phyloP scores from a whole-genome alignment of 1,140 invertebrate species.

The Drosophila kikkawai region DNA sequence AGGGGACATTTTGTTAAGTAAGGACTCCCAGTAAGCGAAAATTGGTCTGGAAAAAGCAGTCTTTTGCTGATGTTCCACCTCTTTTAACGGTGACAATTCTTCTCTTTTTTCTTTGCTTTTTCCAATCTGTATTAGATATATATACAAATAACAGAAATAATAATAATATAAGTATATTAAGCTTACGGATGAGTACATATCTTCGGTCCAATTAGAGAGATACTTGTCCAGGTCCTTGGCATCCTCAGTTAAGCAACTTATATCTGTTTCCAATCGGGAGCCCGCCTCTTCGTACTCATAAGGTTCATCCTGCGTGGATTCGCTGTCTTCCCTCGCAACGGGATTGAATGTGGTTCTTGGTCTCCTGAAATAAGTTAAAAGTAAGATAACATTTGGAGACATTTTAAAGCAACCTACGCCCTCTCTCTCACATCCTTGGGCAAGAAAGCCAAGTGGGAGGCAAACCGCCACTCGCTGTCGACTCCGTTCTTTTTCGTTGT shows the following conservation, averaged over 20 bases:
- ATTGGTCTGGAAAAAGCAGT: neutral
- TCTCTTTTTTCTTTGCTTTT: neutral
- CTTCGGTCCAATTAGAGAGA: conserved; percentile 5
- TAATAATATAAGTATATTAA: too few species aligned
- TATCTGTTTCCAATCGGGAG: neutral
- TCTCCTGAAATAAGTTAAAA: neutral
- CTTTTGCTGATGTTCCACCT: too few species aligned
- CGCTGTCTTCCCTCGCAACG: conserved; percentile 2
- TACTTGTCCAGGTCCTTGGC: neutral
- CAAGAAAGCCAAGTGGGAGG: neutral
- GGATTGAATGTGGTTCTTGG: neutral
- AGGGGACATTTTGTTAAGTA: neutral
- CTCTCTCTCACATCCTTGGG: neutral
- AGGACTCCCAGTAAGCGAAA: conserved; percentile 7
- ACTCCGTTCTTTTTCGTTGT: neutral
- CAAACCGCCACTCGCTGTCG: neutral
- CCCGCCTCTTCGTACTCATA: neutral
- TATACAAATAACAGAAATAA: neutral
- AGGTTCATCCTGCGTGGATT: neutral
- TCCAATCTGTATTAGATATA: neutral
- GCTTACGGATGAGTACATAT: conserved; percentile 2
- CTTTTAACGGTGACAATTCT: neutral
- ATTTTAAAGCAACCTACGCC: neutral
- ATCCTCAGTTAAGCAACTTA: neutral
- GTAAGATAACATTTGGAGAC: neutral